phyloP scores from a whole-genome alignment of 2,797 vertebrate species.

The Urocyon cinereoargenteus region DNA sequence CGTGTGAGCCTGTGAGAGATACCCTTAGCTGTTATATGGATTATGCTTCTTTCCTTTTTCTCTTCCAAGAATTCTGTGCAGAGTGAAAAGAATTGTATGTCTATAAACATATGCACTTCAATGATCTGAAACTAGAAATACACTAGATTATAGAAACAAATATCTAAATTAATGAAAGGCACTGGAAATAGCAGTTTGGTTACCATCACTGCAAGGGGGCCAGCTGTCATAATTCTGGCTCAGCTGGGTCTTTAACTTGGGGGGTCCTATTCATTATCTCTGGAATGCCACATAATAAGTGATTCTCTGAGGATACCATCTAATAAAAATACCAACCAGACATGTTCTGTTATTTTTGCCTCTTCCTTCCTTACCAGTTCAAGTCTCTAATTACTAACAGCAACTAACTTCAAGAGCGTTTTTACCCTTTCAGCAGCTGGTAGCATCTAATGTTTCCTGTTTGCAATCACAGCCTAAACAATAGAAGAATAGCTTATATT shows the following conservation, averaged over 20 bases:
- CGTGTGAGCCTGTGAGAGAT: not conserved
- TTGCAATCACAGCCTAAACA: constrained; percentile 16
- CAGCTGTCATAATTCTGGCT: constrained; percentile 66
- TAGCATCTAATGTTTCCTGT: constrained; percentile 22
- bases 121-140: constrained; percentile 47
- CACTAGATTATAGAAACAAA: constrained; percentile 43
- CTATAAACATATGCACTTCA: not conserved
- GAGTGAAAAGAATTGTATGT: constrained; percentile 28
- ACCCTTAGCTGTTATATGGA: not conserved
- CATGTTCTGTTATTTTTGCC: constrained; percentile 55
- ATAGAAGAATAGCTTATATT: not conserved
- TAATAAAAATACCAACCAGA: constrained; percentile 74
- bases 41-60: not conserved
- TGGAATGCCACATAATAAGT: constrained; percentile 65
- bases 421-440: not conserved
- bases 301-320: constrained; percentile 62
- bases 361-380: constrained; percentile 14
- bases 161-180: constrained; percentile 51
- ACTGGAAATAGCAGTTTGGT: constrained; percentile 55
- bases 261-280: constrained; percentile 72
- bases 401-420: not conserved
- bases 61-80: not conserved
- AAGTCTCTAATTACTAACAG: constrained; percentile 57
- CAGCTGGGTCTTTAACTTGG: constrained; percentile 50
- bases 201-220: constrained; percentile 36